phyloP scores from a whole-genome alignment of 2,888 invertebrate species.

The Catotricha subobsoleta region DNA sequence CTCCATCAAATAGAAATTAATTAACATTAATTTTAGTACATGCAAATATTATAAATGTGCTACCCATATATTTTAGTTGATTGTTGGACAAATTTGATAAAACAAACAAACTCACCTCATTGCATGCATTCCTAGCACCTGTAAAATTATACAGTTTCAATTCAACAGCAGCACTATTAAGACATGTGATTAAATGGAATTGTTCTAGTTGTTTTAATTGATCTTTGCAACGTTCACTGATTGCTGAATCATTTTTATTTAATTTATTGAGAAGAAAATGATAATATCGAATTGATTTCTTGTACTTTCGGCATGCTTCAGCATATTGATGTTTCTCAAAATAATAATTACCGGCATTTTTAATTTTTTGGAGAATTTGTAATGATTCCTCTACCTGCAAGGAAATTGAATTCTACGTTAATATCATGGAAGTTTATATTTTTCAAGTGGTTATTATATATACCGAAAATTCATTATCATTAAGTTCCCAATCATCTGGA shows the following conservation, averaged over 20 bases:
- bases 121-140: slow-evolving; percentile 43
- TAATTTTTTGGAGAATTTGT: slow-evolving; percentile 40
- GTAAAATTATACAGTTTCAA: slow-evolving; percentile 43
- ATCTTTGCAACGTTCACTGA: too few species aligned
- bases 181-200: slow-evolving; percentile 33
- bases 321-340: slow-evolving; percentile 41
- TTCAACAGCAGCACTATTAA: slow-evolving; percentile 60
- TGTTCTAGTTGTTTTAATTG: slow-evolving; percentile 20
- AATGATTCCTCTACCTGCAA: slow-evolving; percentile 30
- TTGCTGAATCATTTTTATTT: too few species aligned
- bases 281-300: slow-evolving; percentile 58
- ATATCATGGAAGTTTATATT: background rate
- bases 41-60: too few species aligned
- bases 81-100: too few species aligned
- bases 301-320: slow-evolving; percentile 56
- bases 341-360: slow-evolving; percentile 51
- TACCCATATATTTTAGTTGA: too few species aligned
- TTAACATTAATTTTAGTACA: too few species aligned
- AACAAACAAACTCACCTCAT: too few species aligned
- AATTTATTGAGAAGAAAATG: slow-evolving; percentile 24
- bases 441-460: background rate
- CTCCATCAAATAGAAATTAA: too few species aligned
- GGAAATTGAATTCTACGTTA: background rate
- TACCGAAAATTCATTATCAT: background rate
- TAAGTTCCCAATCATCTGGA: slow-evolving; percentile 48